Base-by-base conservation (phyloP, 2,797 vertebrate genomes). In the Sciaenops ocellatus region DNA sequence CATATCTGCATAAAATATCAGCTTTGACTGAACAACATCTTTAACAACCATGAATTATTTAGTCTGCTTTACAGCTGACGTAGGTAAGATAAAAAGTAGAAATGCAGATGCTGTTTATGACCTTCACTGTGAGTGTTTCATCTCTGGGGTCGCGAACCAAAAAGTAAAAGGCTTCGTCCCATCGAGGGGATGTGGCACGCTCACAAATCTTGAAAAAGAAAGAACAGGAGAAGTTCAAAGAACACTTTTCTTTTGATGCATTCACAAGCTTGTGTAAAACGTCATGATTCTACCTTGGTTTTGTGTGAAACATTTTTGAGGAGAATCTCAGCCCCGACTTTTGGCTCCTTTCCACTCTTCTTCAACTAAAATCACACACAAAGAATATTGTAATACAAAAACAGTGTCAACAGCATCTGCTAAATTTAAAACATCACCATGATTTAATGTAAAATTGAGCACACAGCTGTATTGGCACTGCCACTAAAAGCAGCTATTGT, bases 121-220 rank as follows among this genome's bases (percentile, higher is more conserved):
- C 98, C 95, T 97, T 97, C 72, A 98, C 80, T 57, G 95, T 94
- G 80, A 99, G 93, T 0, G 76, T 94, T 88, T 98, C 97, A 2
- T 87, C 85, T 24, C 91, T 93, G 3, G 97, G 98, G 80, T 95
- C 95, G 71, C 93, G 96, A 85, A 97, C 87, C 90, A 98, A 93
- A 83, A 96, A 98, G 69, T 95, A 92, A 89, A 97, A 97, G 1
- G 91, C 94, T 91, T 98, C 97, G 1, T 97, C 96, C 97, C 97
- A 99, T 52, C 95, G 69, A 2, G 98, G 98, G 17, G 96, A 96
- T 2, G 93, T 85, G n/a, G 94, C 96, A 0, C 96, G 95, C 75
- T 96, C 64, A 59, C 92, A 89, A 13, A 96, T 81, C 98, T 99
- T 85, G 46, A 12, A 41, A 69, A 16, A 65, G 10, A 72, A 63